Evolutionary conservation across 2,888 invertebrate genomes (phyloP).

Genomic region (Yponomeuta malinellus): DNA sequence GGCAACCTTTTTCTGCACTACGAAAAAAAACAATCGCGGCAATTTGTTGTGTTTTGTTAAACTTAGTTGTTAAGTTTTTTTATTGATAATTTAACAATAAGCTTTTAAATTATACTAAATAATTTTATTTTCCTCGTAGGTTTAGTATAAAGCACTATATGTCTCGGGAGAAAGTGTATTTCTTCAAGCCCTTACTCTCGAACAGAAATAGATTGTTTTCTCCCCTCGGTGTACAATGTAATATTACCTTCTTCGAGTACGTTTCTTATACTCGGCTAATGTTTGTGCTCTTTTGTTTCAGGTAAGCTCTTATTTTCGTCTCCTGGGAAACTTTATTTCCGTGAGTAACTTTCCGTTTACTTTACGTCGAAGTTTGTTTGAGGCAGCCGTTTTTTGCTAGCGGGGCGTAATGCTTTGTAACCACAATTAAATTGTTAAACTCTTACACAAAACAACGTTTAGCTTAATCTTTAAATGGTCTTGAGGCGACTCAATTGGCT

Average conservation of each 20-base stretch:
- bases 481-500: neutral
- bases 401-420: neutral
- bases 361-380: neutral
- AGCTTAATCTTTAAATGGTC: neutral
- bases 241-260: neutral
- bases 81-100: no score
- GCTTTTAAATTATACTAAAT: no score
- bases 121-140: no score
- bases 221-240: no score
- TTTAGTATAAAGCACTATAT: no score
- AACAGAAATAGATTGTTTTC: no score
- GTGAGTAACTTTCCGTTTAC: neutral
- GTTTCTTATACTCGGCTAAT: neutral
- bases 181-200: no score
- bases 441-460: neutral
- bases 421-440: neutral
- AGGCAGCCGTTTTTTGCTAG: neutral
- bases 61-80: no score
- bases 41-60: no score
- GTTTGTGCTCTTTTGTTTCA: conserved; percentile 3
- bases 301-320: neutral
- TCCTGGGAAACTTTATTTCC: neutral
- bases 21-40: no score
- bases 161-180: no score
- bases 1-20: no score